Evolutionary conservation across 1,140 invertebrate genomes (phyloP).

Genomic region (Cydia strobilella): DNA sequence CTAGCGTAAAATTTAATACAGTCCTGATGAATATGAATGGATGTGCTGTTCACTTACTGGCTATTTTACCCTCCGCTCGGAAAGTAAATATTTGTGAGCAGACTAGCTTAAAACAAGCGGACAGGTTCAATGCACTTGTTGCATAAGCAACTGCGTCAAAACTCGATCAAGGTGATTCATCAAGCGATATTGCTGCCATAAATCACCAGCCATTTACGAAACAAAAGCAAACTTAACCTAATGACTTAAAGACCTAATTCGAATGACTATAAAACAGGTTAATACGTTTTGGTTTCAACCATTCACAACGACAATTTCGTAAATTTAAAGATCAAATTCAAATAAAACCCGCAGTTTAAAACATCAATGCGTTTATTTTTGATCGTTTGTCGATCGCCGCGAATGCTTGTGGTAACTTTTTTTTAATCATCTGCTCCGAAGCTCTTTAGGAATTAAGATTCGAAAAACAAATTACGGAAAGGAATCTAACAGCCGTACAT

Average conservation of each 20-base stretch:
- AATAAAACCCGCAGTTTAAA: slow-evolving; percentile 22
- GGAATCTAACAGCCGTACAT: slow-evolving; percentile 35
- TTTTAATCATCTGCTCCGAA: slow-evolving; percentile 4
- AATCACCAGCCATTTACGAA: slow-evolving; percentile 35
- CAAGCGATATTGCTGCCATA: slow-evolving; percentile 38
- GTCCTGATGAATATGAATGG: background rate
- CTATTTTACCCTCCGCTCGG: slow-evolving; percentile 9
- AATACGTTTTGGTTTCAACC: background rate
- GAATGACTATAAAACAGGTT: background rate
- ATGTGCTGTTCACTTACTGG: background rate
- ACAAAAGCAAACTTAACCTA: slow-evolving; percentile 20
- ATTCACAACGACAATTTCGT: slow-evolving; percentile 11
- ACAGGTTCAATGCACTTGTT: slow-evolving; percentile 54
- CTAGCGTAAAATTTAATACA: background rate
- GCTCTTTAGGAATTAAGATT: slow-evolving; percentile 14
- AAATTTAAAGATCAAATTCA: slow-evolving; percentile 22
- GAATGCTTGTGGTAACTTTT: slow-evolving; percentile 4
- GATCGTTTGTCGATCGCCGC: slow-evolving; percentile 24
- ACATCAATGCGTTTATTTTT: slow-evolving; percentile 14
- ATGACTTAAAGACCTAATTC: slow-evolving; percentile 21
- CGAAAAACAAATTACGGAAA: slow-evolving; percentile 35
- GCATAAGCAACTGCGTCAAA: slow-evolving; percentile 61
- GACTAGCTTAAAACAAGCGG: slow-evolving; percentile 30
- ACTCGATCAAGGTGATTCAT: slow-evolving; percentile 61
- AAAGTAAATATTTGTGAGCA: slow-evolving; percentile 47